Evolutionary conservation across 2,888 invertebrate species (phyloP), one percentile per base, ranked within the genome.

Genomic region (Cartodere bifasciata): DNA sequence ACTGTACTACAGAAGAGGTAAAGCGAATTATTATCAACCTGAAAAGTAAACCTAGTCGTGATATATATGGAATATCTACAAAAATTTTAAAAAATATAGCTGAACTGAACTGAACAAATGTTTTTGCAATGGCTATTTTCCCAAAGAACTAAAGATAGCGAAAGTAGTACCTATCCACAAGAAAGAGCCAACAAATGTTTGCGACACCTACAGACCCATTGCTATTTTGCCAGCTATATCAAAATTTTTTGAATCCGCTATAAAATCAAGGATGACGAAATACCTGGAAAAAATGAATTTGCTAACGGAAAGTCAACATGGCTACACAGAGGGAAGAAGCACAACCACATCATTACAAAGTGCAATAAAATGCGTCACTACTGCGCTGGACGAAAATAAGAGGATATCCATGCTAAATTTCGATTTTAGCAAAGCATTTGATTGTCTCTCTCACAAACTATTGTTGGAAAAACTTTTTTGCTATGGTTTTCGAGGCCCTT

Each of bases 141-240:
- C 26, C 10, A 16, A 26, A 5, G 26, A 26, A 10, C 15, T 26
- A 4, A 26, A 26, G 15, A 10, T 7, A 11, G 15, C 26, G 10
- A 13, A 10, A 11, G 26, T 26, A 13, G 15, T 26, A 2, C 13
- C 26, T 14, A 7, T 26, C 15, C n/a, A 26, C 10, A 16, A 15
- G n/a, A 26, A 14, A 26, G 16, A 20, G 17, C 17, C 16, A 17
- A 17, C 13, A 28, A 28, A 28, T 28, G 11, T 17, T 9, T 28
- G 17, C 13, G 16, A 12, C 17, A 28, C 13, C 11, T 28, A 28
- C 21, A 17, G 26, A 15, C 26, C 26, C 6, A 15, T 26, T 11
- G 11, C 15, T 3, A 13, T 26, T 11, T 11, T 16, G 6, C 26
- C 26, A 15, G 9, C 4, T 15, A n/a, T 26, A 7, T 26, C 26